A percentile compares a stretch with the other conserved stretches of the same genome.
Evolutionary conservation across 2,113 vertebrate genomes (phyloP).

Genomic region (Rynchops niger): DNA sequence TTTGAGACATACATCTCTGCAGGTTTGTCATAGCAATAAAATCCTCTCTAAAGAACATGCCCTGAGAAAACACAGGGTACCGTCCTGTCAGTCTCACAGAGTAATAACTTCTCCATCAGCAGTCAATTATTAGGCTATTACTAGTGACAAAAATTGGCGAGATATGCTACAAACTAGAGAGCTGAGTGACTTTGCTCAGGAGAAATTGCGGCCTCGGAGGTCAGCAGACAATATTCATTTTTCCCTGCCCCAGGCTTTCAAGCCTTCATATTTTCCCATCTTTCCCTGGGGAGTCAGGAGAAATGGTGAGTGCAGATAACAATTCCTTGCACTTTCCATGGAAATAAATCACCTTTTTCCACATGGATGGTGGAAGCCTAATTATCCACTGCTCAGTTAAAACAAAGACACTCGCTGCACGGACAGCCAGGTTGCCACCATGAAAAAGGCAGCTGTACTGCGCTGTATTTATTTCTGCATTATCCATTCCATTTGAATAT

Average conservation of each 20-base stretch:
- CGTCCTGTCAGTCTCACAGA: neutral
- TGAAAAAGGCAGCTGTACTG: neutral
- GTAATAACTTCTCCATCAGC: slow-evolving; percentile 40
- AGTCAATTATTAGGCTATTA: slow-evolving; percentile 45
- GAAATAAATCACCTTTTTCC: neutral
- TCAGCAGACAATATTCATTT: neutral
- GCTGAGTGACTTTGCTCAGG: neutral
- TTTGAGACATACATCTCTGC: neutral
- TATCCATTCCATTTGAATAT: neutral
- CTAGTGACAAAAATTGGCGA: neutral
- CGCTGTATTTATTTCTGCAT: neutral
- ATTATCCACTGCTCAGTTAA: neutral
- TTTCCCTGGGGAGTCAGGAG: neutral
- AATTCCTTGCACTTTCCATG: neutral
- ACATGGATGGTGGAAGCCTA: neutral
- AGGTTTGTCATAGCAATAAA: slow-evolving; percentile 20
- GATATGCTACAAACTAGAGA: neutral
- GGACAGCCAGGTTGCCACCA: neutral
- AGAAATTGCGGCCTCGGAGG: neutral
- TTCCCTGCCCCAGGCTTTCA: neutral
- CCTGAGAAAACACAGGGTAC: neutral
- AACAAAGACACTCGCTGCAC: neutral
- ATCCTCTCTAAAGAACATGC: neutral
- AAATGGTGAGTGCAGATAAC: neutral
- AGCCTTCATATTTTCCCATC: neutral